A percentile compares a stretch with the other conserved stretches of the same genome.
phyloP scores from a whole-genome alignment of 2,797 vertebrate genomes.

The Pygocentrus nattereri region DNA sequence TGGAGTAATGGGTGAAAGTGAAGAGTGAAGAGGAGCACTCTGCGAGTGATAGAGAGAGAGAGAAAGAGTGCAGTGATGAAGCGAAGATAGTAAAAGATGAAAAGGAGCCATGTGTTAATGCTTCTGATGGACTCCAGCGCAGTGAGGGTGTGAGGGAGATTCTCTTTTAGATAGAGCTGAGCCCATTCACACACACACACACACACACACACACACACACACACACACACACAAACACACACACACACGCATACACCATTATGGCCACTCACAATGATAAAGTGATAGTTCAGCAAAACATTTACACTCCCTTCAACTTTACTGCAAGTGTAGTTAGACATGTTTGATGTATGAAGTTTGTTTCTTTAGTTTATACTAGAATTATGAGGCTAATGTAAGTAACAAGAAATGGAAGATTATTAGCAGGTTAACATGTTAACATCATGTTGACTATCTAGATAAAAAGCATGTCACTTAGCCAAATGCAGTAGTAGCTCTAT shows the following conservation, averaged over 20 bases:
- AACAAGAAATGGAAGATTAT: too few species aligned
- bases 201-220: slow-evolving; percentile 15
- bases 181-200: slow-evolving; percentile 22
- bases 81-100: slow-evolving; percentile 33
- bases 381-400: neutral
- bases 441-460: too few species aligned
- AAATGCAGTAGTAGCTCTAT: too few species aligned
- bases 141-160: slow-evolving; percentile 32
- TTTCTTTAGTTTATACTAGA: neutral
- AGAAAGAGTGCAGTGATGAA: slow-evolving; percentile 23
- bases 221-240: too few species aligned
- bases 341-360: neutral
- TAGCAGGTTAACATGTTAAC: too few species aligned
- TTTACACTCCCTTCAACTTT: neutral
- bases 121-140: slow-evolving; percentile 34
- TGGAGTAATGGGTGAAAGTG: neutral
- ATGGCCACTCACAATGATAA: neutral
- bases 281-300: neutral
- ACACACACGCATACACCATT: too few species aligned
- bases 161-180: slow-evolving; percentile 55
- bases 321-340: neutral
- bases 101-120: neutral
- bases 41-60: neutral
- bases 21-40: slow-evolving; percentile 5
- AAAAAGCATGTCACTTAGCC: too few species aligned